Conservation (phyloP, 2,113 vertebrate genomes). For the Agelaius tricolor region DNA sequence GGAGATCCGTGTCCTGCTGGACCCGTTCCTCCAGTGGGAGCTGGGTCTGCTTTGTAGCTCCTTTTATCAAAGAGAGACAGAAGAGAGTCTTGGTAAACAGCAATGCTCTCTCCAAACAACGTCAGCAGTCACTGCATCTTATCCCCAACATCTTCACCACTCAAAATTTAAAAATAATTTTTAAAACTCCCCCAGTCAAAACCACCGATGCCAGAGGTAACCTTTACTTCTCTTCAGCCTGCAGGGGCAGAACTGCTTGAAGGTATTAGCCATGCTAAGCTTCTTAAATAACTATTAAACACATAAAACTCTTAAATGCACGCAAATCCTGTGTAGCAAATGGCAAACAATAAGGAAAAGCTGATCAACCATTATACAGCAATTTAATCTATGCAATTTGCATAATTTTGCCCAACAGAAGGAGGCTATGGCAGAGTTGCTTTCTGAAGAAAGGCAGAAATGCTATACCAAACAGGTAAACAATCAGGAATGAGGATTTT, state of each 20-base stretch:
- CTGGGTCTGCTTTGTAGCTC: not conserved
- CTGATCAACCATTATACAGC: slow-evolving; percentile 53
- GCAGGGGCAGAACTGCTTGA: slow-evolving; percentile 23
- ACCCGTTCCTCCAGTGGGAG: not conserved
- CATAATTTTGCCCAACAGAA: slow-evolving; percentile 38
- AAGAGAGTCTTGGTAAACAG: not conserved
- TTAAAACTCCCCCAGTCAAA: not conserved
- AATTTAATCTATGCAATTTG: slow-evolving; percentile 40
- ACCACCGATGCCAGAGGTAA: not conserved
- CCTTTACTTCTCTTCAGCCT: not conserved
- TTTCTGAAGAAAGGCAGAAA: not conserved
- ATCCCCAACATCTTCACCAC: not conserved
- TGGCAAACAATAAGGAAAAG: slow-evolving; percentile 58
- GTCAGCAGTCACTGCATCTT: not conserved
- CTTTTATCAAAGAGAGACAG: not conserved
- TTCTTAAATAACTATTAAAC: slow-evolving; percentile 65
- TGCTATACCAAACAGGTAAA: slow-evolving; percentile 18
- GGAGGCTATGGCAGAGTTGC: not conserved
- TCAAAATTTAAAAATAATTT: not conserved
- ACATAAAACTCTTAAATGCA: slow-evolving; percentile 63
- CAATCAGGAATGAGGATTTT: not conserved
- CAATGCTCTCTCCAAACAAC: not conserved
- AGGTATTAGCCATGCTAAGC: slow-evolving; percentile 59
- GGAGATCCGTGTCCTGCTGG: not conserved
- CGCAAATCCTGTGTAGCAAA: slow-evolving; percentile 56